These are phyloP conservation scores for Neoaliturus tenellus DNA, from an alignment of 2,888 invertebrate genomes.

Conservation along the genomic window DNA sequence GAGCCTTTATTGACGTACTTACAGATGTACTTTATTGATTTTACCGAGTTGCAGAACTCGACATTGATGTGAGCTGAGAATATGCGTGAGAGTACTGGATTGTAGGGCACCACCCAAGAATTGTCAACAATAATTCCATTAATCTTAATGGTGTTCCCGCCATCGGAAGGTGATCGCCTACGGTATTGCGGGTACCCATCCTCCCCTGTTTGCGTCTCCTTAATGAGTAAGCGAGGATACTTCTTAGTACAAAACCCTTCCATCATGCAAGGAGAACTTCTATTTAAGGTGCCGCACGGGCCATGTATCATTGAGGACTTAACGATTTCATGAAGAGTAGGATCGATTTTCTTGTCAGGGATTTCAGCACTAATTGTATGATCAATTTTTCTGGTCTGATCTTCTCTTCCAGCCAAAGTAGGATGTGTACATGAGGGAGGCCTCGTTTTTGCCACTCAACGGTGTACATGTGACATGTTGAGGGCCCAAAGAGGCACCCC, in stretches of 20 bases:
- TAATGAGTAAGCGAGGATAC: constrained; percentile 60
- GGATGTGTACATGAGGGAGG: constrained; percentile 68
- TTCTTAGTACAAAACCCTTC: constrained; percentile 64
- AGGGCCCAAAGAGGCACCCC: constrained; percentile 55
- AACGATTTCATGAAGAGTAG: constrained; percentile 64
- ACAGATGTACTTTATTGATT: constrained; percentile 70
- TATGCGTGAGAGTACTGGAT: constrained; percentile 62
- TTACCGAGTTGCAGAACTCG: constrained; percentile 71
- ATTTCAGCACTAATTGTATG: constrained; percentile 68
- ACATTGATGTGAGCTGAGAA: constrained; percentile 68
- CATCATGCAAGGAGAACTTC: constrained; percentile 71
- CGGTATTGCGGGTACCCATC: constrained; percentile 67
- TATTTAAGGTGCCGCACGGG: constrained; percentile 69
- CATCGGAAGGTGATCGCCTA: constrained; percentile 57
- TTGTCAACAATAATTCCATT: constrained; percentile 58
- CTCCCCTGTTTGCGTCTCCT: constrained; percentile 64
- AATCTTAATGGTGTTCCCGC: constrained; percentile 68
- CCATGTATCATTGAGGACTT: constrained; percentile 70
- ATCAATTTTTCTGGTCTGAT: constrained; percentile 70
- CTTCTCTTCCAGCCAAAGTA: constrained; percentile 69
- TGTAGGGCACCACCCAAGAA: constrained; percentile 64
- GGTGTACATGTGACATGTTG: constrained; percentile 65
- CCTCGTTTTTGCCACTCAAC: constrained; percentile 68
- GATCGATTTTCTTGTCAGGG: constrained; percentile 66
- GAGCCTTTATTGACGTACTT: constrained; percentile 68